phyloP scores from a whole-genome alignment of 37 sponge, comb jelly and placozoan species.

The Oopsacas minuta region DNA sequence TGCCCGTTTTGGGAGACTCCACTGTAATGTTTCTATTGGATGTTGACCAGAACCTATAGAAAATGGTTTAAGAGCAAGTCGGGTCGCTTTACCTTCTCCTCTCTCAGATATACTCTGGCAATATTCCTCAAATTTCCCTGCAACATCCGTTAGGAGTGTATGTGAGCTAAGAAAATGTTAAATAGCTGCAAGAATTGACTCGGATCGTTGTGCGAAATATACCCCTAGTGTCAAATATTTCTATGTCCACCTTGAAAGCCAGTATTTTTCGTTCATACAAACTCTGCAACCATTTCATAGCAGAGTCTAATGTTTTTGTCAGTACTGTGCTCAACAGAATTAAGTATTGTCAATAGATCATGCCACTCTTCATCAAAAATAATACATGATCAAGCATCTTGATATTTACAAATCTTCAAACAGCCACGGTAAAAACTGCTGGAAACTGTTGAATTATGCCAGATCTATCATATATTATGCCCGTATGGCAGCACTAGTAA shows the following conservation, averaged over 20 bases:
- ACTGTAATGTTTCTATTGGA: no score
- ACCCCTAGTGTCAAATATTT: neutral
- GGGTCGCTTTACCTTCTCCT: neutral
- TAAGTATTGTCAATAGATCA: neutral
- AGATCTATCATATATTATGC: no score
- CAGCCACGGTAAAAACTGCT: no score
- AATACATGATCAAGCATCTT: neutral
- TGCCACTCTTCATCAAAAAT: neutral
- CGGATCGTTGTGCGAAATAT: neutral
- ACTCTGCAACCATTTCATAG: slow-evolving; percentile 5
- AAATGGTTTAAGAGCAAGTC: neutral
- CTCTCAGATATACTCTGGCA: neutral
- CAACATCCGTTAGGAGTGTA: slow-evolving; percentile 8
- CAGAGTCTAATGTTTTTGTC: neutral
- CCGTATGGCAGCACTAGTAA: no score
- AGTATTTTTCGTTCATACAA: slow-evolving; percentile 11
- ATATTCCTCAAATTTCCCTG: slow-evolving; percentile 7
- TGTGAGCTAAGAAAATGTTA: slow-evolving; percentile 3
- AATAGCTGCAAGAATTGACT: slow-evolving; percentile 2
- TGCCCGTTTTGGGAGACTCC: no score
- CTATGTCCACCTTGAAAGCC: neutral
- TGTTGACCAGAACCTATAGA: neutral
- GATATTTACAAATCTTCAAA: no score
- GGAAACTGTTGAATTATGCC: no score
- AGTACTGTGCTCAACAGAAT: neutral